A percentile compares a stretch with the other conserved stretches of the same genome.
These are phyloP conservation scores for Trididemnum clinides DNA, from an alignment of 23 tunicate genomes.

Conservation along the genomic window DNA sequence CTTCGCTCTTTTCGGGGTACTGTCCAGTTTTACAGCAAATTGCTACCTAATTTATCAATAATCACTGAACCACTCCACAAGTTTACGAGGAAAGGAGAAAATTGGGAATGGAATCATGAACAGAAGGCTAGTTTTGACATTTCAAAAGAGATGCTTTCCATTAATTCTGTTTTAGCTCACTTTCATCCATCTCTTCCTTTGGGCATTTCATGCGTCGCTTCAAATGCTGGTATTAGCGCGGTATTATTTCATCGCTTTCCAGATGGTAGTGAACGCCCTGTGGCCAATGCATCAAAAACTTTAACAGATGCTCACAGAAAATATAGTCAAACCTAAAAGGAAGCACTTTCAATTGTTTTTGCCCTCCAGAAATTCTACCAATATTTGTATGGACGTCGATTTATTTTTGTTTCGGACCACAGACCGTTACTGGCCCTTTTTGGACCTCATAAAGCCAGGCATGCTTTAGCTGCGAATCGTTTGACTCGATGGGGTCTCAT, in stretches of 20 bases:
- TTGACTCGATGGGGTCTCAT: no score
- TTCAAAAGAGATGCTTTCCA: constrained; percentile 2
- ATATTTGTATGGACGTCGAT: no score
- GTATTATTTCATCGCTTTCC: constrained; percentile 43
- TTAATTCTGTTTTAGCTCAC: constrained; percentile 5
- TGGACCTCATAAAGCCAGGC: no score
- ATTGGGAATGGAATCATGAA: constrained; percentile 14
- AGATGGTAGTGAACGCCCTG: constrained; percentile 39
- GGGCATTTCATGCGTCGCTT: no score
- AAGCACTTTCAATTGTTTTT: no score
- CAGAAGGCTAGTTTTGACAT: not conserved
- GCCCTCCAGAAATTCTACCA: no score
- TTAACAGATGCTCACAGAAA: constrained; percentile 11
- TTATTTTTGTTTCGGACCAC: no score
- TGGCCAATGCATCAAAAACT: constrained; percentile 24
- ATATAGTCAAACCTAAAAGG: constrained; percentile 42
- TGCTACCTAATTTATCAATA: constrained; percentile 8
- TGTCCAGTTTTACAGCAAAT: constrained; percentile 38
- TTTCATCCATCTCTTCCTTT: no score
- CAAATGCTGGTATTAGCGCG: constrained; percentile 21
- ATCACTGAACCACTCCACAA: constrained; percentile 25
- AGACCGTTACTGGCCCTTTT: no score
- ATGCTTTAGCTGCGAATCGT: no score
- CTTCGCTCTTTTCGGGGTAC: constrained; percentile 43
- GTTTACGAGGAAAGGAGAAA: not conserved